Percentiles rank a stretch among this genome's conserved stretches.
Conservation (phyloP, 2,888 invertebrate species). For the Drosophila mulleri region DNA sequence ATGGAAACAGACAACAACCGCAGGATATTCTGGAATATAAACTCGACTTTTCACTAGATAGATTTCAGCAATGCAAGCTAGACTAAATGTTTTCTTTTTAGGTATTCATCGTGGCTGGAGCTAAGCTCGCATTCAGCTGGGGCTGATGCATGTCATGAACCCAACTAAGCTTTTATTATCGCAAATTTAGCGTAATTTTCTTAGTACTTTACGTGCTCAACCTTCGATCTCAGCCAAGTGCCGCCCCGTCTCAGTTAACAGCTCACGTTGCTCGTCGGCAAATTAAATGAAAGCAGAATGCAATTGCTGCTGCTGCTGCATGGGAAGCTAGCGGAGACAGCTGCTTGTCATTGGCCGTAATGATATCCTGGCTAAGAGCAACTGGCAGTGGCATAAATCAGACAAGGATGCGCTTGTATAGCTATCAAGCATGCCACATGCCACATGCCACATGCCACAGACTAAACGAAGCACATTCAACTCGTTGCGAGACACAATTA, state of each 20-base stretch:
- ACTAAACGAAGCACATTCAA: not conserved
- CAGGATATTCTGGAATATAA: slow-evolving; percentile 4
- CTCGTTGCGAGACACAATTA: slow-evolving; percentile 15
- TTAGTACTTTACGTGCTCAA: slow-evolving; percentile 17
- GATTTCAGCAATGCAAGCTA: not conserved
- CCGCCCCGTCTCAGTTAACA: slow-evolving; percentile 12
- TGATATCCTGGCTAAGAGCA: slow-evolving; percentile 46
- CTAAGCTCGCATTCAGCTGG: slow-evolving; percentile 3
- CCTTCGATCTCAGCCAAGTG: slow-evolving; percentile 13
- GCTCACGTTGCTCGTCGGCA: slow-evolving; percentile 50
- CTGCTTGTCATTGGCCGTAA: slow-evolving; percentile 36
- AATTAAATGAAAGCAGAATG: slow-evolving; percentile 55
- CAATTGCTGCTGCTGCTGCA: not conserved
- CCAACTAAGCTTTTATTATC: slow-evolving; percentile 29
- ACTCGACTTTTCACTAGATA: not conserved
- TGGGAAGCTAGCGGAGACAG: slow-evolving; percentile 6
- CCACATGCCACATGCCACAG: not conserved
- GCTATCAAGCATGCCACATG: slow-evolving; percentile 6
- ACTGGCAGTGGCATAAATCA: slow-evolving; percentile 44
- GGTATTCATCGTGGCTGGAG: not conserved
- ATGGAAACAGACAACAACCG: not conserved
- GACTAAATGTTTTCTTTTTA: slow-evolving; percentile 9
- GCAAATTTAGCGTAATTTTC: slow-evolving; percentile 19
- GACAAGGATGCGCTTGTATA: slow-evolving; percentile 15
- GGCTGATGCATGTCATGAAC: slow-evolving; percentile 10